phyloP scores from a whole-genome alignment of 2,113 vertebrate species.

The Calidris pygmaea region DNA sequence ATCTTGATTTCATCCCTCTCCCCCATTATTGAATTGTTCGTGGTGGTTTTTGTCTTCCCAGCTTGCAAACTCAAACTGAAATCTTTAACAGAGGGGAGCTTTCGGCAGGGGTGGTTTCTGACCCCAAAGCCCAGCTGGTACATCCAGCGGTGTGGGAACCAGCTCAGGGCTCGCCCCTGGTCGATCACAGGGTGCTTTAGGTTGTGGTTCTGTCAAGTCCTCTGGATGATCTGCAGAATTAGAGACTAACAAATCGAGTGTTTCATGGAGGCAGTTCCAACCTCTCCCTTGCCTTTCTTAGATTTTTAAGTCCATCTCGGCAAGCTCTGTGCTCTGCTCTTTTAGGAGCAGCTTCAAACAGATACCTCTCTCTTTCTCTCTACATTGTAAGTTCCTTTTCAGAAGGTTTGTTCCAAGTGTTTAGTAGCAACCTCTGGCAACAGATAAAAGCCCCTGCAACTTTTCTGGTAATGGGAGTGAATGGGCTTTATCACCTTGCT shows the following conservation, averaged over 20 bases:
- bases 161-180: accelerated
- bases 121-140: not conserved
- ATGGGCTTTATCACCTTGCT: not conserved
- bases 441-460: not conserved
- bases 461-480: not conserved
- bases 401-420: not conserved
- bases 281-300: not conserved
- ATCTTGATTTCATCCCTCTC: conserved; percentile 57
- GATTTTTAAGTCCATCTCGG: not conserved
- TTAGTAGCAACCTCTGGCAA: not conserved
- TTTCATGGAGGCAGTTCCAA: not conserved
- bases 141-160: not conserved
- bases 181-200: not conserved
- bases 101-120: not conserved
- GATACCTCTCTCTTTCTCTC: not conserved
- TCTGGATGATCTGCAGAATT: not conserved
- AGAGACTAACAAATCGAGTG: accelerated
- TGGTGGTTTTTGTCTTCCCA: conserved; percentile 53
- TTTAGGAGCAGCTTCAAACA: not conserved
- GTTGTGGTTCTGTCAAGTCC: not conserved
- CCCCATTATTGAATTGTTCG: conserved; percentile 8
- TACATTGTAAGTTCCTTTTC: not conserved
- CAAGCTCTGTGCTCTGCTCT: not conserved
- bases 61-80: not conserved
- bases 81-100: not conserved